A percentile compares a stretch with the other conserved stretches of the same genome.
phyloP scores from a whole-genome alignment of 2,113 vertebrate genomes.

The Hypomesus transpacificus region DNA sequence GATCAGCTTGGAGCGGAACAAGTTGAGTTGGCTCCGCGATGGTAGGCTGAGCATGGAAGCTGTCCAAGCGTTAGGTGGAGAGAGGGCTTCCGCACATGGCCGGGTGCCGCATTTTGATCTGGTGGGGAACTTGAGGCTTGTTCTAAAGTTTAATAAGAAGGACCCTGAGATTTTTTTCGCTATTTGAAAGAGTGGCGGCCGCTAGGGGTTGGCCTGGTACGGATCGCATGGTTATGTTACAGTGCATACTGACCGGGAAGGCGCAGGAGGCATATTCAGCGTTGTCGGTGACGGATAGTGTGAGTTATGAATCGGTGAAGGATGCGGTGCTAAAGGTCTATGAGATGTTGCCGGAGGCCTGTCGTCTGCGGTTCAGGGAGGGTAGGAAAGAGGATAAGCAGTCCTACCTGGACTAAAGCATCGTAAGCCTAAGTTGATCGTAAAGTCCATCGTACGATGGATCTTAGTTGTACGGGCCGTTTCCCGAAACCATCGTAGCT shows the following conservation, averaged over 20 bases:
- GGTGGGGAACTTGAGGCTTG: not conserved
- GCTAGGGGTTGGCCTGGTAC: not conserved
- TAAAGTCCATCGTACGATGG: too few species aligned
- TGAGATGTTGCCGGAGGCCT: conserved; percentile 11
- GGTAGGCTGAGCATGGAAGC: not conserved
- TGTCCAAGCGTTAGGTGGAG: not conserved
- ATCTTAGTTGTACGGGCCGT: too few species aligned
- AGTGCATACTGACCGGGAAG: conserved; percentile 4
- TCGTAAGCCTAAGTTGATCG: too few species aligned
- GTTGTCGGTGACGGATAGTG: not conserved
- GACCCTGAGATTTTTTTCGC: conserved; percentile 8
- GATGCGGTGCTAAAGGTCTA: not conserved
- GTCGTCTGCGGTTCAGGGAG: not conserved
- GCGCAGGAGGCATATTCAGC: not conserved
- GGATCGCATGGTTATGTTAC: not conserved
- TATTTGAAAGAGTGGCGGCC: conserved; percentile 11
- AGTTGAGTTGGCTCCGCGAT: not conserved
- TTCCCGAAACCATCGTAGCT: too few species aligned
- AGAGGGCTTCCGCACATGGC: not conserved
- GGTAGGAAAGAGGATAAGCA: not conserved
- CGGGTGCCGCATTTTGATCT: not conserved
- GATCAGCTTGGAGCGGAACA: not conserved
- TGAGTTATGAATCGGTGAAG: not conserved
- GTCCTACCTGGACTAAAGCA: conserved; percentile 8
- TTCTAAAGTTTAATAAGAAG: conserved; percentile 5